These are phyloP conservation scores for Columbina picui DNA, from an alignment of 2,113 vertebrate genomes.

Conservation along the genomic window DNA sequence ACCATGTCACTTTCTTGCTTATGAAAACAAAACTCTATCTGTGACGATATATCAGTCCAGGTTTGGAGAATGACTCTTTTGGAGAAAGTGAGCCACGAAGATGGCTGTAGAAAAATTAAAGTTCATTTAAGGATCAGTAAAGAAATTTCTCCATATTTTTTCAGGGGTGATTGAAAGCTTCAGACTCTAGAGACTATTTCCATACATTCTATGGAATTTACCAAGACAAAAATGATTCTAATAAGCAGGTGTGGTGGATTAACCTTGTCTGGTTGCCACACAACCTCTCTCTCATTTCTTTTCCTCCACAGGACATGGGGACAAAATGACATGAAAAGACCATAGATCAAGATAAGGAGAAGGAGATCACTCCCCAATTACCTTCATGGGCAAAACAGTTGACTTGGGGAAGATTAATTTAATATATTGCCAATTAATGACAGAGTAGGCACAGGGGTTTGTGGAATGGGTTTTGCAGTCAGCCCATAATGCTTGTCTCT, in stretches of 20 bases:
- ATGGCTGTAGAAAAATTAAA: not conserved
- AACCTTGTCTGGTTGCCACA: not conserved
- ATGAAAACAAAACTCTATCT: not conserved
- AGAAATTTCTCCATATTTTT: not conserved
- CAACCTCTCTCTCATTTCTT: not conserved
- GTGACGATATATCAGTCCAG: not conserved
- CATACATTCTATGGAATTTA: not conserved
- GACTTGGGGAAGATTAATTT: not conserved
- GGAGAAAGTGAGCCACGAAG: not conserved
- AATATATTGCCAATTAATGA: not conserved
- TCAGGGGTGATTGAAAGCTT: not conserved
- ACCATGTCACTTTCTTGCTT: not conserved
- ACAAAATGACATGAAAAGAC: not conserved
- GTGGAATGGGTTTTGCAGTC: fast-evolving
- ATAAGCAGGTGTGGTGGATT: not conserved
- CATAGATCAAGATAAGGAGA: not conserved
- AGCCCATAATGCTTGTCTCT: no score
- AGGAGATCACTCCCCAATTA: not conserved
- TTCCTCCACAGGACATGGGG: not conserved
- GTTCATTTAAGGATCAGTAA: not conserved
- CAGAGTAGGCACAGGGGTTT: fast-evolving
- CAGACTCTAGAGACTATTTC: not conserved
- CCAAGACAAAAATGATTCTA: not conserved
- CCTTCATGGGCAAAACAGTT: fast-evolving
- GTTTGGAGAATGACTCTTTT: not conserved